Evolutionary conservation across 2,113 vertebrate species (phyloP).

Genomic region (Tragelaphus strepsiceros): DNA sequence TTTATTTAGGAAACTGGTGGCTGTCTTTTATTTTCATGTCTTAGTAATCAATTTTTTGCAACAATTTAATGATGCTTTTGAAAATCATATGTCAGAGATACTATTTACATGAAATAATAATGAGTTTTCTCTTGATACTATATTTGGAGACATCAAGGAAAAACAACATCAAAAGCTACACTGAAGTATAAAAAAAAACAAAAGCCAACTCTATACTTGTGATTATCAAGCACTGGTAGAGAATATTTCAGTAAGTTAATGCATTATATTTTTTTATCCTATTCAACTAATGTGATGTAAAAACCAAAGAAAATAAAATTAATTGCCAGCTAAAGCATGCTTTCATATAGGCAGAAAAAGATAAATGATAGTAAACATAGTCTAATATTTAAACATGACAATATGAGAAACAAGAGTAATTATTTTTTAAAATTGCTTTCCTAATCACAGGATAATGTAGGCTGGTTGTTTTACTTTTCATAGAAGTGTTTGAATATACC

Average conservation of each 20-base stretch:
- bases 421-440: constrained; percentile 23
- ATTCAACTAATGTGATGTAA: constrained; percentile 20
- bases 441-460: constrained; percentile 25
- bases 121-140: background rate
- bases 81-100: background rate
- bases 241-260: constrained; percentile 31
- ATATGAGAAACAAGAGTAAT: constrained; percentile 66
- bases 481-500: constrained; percentile 43
- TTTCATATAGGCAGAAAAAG: constrained; percentile 48
- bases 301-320: constrained; percentile 49
- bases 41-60: background rate
- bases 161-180: background rate
- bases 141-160: background rate
- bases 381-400: constrained; percentile 54
- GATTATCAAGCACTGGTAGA: background rate
- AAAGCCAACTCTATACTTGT: background rate
- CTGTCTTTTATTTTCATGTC: background rate
- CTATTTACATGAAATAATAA: background rate
- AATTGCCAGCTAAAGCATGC: constrained; percentile 28
- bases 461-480: constrained; percentile 52
- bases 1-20: background rate
- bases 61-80: background rate
- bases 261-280: background rate
- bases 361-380: constrained; percentile 29
- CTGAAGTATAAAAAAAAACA: background rate